Evolutionary conservation across 2,113 vertebrate species (phyloP).

Genomic region (Mesitornis unicolor): DNA sequence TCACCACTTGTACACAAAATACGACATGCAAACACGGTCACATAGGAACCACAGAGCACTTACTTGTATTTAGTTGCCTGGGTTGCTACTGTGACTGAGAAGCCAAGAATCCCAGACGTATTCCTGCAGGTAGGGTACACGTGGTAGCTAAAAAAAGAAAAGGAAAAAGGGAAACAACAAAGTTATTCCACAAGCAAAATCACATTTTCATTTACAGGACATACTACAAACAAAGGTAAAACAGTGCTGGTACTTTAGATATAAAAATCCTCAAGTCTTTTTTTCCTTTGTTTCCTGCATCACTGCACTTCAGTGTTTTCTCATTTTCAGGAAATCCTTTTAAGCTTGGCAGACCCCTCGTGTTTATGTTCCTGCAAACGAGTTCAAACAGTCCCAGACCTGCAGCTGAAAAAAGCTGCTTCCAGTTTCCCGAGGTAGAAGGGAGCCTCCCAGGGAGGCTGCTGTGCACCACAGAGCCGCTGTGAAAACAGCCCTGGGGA

Average conservation of each 20-base stretch:
- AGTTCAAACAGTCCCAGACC: not conserved
- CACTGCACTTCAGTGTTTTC: not conserved
- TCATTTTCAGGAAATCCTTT: not conserved
- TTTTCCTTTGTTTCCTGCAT: not conserved
- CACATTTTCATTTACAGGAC: not conserved
- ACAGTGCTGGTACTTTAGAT: not conserved
- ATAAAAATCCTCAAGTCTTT: not conserved
- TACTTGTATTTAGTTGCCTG: conserved; percentile 96
- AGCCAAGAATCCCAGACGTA: conserved; percentile 93
- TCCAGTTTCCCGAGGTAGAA: not conserved
- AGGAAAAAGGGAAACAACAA: not conserved
- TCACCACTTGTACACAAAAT: not conserved
- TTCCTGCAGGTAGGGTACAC: conserved; percentile 94
- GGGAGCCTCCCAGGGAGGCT: not conserved
- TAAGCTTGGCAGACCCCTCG: not conserved
- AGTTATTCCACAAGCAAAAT: not conserved
- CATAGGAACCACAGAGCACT: conserved; percentile 8
- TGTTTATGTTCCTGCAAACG: not conserved
- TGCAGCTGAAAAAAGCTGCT: not conserved
- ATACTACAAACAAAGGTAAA: not conserved
- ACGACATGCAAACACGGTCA: fast-evolving
- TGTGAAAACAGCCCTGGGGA: not conserved
- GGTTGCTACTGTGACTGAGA: conserved; percentile 93
- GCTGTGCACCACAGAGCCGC: not conserved
- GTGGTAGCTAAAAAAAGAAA: conserved; percentile 81